Evolutionary conservation across 2,888 invertebrate genomes (phyloP).

Genomic region (Harpalus rubripes): DNA sequence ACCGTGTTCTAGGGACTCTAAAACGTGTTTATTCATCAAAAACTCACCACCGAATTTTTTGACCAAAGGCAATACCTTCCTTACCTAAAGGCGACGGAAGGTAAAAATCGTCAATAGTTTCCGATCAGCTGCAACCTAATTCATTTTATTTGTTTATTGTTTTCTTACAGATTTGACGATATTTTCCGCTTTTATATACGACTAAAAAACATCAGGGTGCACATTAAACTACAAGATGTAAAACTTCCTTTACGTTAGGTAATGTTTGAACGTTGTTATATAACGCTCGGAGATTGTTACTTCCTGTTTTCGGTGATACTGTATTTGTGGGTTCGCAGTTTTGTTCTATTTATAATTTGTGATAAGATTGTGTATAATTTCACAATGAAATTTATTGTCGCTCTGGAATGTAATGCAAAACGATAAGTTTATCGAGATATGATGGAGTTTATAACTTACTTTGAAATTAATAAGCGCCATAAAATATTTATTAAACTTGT

Average conservation of each 20-base stretch:
- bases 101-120: too few species aligned
- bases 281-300: slow-evolving; percentile 36
- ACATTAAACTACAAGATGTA: not conserved
- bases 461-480: slow-evolving; percentile 15
- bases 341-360: slow-evolving; percentile 56
- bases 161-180: too few species aligned
- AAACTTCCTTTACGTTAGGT: not conserved
- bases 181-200: too few species aligned
- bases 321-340: slow-evolving; percentile 39
- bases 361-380: slow-evolving; percentile 43
- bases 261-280: slow-evolving; percentile 36
- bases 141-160: too few species aligned
- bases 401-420: slow-evolving; percentile 34
- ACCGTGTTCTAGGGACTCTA: too few species aligned
- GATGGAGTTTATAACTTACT: slow-evolving; percentile 26
- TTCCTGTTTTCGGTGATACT: slow-evolving; percentile 56
- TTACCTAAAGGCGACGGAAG: too few species aligned
- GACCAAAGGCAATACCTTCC: too few species aligned
- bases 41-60: too few species aligned
- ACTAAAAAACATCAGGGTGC: too few species aligned
- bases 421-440: slow-evolving; percentile 51
- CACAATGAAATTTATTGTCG: slow-evolving; percentile 33
- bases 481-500: slow-evolving; percentile 39
- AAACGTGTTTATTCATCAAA: too few species aligned
- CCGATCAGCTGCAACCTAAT: too few species aligned